Conservation (phyloP, 2,888 invertebrate genomes). For the Drosophila gaucha region DNA sequence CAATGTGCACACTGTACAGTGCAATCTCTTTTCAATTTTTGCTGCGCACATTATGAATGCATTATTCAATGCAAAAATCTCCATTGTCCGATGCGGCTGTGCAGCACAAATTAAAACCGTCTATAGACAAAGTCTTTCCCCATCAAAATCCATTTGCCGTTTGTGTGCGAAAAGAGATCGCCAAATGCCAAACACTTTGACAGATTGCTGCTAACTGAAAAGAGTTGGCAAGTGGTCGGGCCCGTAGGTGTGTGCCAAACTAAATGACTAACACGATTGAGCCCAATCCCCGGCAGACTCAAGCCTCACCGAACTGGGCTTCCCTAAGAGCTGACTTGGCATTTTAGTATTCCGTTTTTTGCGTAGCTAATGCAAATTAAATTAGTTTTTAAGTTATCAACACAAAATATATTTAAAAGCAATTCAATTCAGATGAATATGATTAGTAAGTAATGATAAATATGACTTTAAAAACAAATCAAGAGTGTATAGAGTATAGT, state of each 20-base stretch:
- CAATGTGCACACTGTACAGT: slow-evolving; percentile 24
- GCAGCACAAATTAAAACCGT: slow-evolving; percentile 16
- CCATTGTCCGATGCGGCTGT: not conserved
- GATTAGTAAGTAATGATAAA: too few species aligned
- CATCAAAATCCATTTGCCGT: slow-evolving; percentile 4
- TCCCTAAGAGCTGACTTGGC: not conserved
- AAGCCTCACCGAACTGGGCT: too few species aligned
- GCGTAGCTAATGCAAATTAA: too few species aligned
- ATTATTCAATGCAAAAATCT: slow-evolving; percentile 29
- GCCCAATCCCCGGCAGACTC: not conserved
- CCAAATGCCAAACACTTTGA: slow-evolving; percentile 29
- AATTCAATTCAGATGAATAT: too few species aligned
- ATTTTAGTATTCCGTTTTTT: too few species aligned
- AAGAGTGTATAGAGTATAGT: too few species aligned
- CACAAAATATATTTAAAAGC: too few species aligned
- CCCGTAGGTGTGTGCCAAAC: not conserved
- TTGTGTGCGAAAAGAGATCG: slow-evolving; percentile 23
- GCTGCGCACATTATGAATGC: slow-evolving; percentile 7
- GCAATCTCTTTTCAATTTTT: slow-evolving; percentile 12
- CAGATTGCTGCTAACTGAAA: slow-evolving; percentile 29
- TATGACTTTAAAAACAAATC: too few species aligned
- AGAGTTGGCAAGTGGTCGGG: not conserved
- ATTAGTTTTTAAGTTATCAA: too few species aligned
- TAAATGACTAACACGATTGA: too few species aligned
- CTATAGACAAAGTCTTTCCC: slow-evolving; percentile 2